Evolutionary conservation across 1,140 invertebrate genomes (phyloP).

Genomic region (Calliopsis andreniformis): DNA sequence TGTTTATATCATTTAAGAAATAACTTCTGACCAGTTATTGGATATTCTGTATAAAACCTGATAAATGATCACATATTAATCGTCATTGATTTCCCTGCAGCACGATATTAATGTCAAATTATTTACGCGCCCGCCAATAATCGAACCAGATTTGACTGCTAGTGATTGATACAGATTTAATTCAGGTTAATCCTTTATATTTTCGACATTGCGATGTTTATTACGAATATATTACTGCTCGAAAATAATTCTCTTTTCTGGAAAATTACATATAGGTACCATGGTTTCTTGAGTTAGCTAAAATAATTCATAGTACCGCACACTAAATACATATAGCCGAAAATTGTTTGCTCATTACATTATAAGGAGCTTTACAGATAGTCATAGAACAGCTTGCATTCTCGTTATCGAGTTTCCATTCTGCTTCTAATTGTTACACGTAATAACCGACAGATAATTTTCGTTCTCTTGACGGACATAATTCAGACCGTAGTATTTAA

Average conservation of each 20-base stretch:
- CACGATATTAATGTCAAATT: background rate
- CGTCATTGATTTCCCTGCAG: background rate
- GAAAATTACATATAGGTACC: background rate
- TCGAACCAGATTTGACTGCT: constrained; percentile 4
- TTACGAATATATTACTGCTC: too few species aligned
- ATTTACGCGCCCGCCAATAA: background rate
- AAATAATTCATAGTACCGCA: background rate
- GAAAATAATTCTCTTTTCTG: too few species aligned
- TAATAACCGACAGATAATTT: background rate
- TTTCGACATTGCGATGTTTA: background rate
- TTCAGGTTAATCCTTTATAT: background rate
- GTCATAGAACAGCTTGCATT: background rate
- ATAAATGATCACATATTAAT: constrained; percentile 22
- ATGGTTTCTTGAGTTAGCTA: background rate
- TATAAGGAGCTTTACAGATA: background rate
- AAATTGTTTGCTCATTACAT: background rate
- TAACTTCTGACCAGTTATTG: too few species aligned
- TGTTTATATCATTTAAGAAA: too few species aligned
- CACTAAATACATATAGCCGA: background rate
- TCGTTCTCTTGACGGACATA: background rate
- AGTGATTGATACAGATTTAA: constrained; percentile 11
- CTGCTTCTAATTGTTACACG: background rate
- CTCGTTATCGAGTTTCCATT: background rate
- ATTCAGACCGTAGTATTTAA: background rate
- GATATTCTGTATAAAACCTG: background rate